phyloP scores from a whole-genome alignment of 53 echinoderm and acorn worm species.

The Glandiceps talaboti region DNA sequence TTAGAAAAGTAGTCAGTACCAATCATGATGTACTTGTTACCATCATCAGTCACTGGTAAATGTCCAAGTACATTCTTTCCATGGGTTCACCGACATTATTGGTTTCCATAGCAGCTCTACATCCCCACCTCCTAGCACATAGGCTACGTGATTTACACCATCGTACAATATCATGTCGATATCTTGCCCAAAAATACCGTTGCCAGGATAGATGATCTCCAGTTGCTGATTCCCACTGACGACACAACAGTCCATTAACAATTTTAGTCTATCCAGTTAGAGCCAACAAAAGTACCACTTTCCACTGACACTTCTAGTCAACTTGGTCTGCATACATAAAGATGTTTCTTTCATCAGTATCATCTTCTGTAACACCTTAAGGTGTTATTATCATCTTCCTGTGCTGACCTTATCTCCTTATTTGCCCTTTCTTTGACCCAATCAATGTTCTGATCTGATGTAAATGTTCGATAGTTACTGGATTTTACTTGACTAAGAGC shows the following conservation, averaged over 20 bases:
- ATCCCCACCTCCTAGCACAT: constrained; percentile 22
- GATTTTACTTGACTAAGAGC: too few species aligned
- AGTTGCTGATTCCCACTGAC: constrained; percentile 42
- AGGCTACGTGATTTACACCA: constrained; percentile 15
- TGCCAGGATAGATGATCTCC: constrained; percentile 10
- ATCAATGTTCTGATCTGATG: too few species aligned
- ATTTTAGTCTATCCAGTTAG: constrained; percentile 36
- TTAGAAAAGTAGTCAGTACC: constrained; percentile 28
- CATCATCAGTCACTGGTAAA: constrained; percentile 15
- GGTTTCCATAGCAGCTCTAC: constrained; percentile 28
- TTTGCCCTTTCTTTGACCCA: not conserved
- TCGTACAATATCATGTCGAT: constrained; percentile 26
- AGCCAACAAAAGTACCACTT: constrained; percentile 10
- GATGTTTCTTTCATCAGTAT: constrained; percentile 6
- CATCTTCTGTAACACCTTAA: constrained; percentile 1
- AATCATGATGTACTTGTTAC: constrained; percentile 23
- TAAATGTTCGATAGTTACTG: too few species aligned
- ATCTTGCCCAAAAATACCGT: constrained; percentile 33
- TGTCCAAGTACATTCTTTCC: constrained; percentile 28
- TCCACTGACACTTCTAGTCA: constrained; percentile 10
- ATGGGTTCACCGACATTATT: constrained; percentile 8
- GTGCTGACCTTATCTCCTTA: not conserved
- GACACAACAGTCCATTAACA: constrained; percentile 13
- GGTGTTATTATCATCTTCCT: not conserved
- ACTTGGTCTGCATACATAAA: constrained; percentile 11